Percentiles rank a stretch among this genome's conserved stretches.
Conservation (phyloP, 2,113 vertebrate species). For the Progne subis region DNA sequence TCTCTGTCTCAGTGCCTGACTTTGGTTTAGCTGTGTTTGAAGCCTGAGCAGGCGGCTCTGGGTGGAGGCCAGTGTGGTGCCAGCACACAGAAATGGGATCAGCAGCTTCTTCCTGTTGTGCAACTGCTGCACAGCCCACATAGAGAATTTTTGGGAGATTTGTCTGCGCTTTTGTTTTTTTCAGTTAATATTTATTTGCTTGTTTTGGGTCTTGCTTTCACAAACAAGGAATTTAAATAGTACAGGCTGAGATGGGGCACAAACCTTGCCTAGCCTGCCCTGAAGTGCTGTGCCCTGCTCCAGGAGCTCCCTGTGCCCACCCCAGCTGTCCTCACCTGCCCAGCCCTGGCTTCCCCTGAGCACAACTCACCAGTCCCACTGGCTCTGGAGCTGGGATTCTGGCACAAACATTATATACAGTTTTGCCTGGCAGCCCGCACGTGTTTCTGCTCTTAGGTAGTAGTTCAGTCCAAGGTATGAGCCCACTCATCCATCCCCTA, state of each 20-base stretch:
- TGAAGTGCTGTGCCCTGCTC: not conserved
- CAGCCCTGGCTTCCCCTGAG: not conserved
- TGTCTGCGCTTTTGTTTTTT: slow-evolving; percentile 42
- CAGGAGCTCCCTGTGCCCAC: not conserved
- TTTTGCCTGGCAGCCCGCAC: not conserved
- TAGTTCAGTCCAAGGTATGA: not conserved
- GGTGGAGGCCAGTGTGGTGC: accelerated
- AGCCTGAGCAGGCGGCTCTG: accelerated
- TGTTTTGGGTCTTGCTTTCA: not conserved
- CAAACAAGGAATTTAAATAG: not conserved
- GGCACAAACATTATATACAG: not conserved
- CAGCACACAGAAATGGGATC: not conserved
- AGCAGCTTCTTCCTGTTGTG: slow-evolving; percentile 51
- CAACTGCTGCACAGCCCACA: not conserved
- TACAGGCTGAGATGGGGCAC: not conserved
- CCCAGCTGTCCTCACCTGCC: not conserved
- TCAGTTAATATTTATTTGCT: slow-evolving; percentile 34
- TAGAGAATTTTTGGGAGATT: slow-evolving; percentile 29
- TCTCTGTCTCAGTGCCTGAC: not conserved
- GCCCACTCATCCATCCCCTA: not conserved
- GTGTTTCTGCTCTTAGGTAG: not conserved
- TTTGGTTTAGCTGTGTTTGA: not conserved
- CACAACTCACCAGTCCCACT: accelerated
- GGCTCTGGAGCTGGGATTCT: not conserved
- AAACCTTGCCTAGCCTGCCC: not conserved